These are phyloP conservation scores for Drosophila pseudoananassae DNA, from an alignment of 1,140 invertebrate species.

Conservation along the genomic window DNA sequence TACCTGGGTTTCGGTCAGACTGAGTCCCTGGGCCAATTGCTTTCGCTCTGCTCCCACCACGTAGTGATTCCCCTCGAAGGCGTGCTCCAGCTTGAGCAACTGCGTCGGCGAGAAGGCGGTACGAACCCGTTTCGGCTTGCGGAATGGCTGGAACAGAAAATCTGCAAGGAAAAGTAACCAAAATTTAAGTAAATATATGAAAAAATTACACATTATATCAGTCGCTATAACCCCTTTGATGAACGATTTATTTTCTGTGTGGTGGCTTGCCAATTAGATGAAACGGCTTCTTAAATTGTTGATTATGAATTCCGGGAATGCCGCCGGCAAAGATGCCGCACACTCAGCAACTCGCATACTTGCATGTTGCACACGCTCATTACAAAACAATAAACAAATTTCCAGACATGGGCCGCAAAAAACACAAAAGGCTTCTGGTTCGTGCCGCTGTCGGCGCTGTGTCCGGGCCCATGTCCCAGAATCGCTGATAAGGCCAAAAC, in stretches of 20 bases:
- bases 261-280: constrained; percentile 66
- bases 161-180: constrained; percentile 86
- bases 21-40: constrained; percentile 93
- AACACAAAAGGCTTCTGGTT: constrained; percentile 70
- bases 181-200: background rate
- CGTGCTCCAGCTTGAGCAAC: constrained; percentile 95
- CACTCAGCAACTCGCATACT: constrained; percentile 15
- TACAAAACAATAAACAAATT: constrained; percentile 83
- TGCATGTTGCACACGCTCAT: constrained; percentile 60
- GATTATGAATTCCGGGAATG: constrained; percentile 78
- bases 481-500: constrained; percentile 80
- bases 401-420: constrained; percentile 68
- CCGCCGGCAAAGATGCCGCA: constrained; percentile 66
- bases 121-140: constrained; percentile 97
- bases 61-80: constrained; percentile 98
- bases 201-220: background rate
- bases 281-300: constrained; percentile 67
- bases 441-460: constrained; percentile 76
- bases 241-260: background rate
- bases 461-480: constrained; percentile 63
- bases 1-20: constrained; percentile 96
- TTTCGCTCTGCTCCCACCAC: constrained; percentile 97
- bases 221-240: background rate
- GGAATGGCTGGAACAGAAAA: constrained; percentile 96
- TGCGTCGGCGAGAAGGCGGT: constrained; percentile 97